Base-by-base conservation (phyloP, 2,113 vertebrate genomes). In the Clinocottus analis region DNA sequence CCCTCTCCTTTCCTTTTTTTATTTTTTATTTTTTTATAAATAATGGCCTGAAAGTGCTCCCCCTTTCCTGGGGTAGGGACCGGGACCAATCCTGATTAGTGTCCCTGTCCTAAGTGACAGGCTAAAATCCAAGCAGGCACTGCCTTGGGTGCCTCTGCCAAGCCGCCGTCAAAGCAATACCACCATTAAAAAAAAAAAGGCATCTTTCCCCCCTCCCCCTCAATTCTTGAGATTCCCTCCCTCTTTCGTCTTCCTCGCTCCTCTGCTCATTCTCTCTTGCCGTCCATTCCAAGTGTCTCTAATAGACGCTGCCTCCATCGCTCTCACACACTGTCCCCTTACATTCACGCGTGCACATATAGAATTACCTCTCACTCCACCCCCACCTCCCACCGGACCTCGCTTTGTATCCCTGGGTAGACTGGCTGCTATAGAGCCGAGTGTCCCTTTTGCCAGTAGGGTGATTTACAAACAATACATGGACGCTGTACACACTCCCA, bases 391-490 rank as follows among this genome's bases (percentile, higher is more conserved):
- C 79, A 64, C 55, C 21, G 49, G 73, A 87, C 75, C 80, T 70
- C 27, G 45, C 82, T 85, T 85, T 88, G 67, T 75, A 47, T 88
- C 87, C 83, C 73, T 83, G 72, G 82, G 85, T 90, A 89, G 88
- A 91, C 88, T 88, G 91, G 82, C 86, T 81, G 83, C 80, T 88
- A 82, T 87, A 82, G 88, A 91, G 83, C 88, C 60, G 62, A 91
- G 83, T 85, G 88, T 91, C 90, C 88, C 83, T 89, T 91, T 90
- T 87, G 90, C 92, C 92, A 92, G 83, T 86, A 82, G 85, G 90
- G 91, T 85, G 92, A 93, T 94, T 93, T 94, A 91, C 92, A 93
- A 93, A 93, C 92, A 92, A 93, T 92, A 85, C 90, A 92, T 91
- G 87, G 88, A 92, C 78, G 80, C 86, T 90, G 89, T 87, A 93